phyloP scores from a whole-genome alignment of 1,140 invertebrate genomes.

The Psix sp. region DNA sequence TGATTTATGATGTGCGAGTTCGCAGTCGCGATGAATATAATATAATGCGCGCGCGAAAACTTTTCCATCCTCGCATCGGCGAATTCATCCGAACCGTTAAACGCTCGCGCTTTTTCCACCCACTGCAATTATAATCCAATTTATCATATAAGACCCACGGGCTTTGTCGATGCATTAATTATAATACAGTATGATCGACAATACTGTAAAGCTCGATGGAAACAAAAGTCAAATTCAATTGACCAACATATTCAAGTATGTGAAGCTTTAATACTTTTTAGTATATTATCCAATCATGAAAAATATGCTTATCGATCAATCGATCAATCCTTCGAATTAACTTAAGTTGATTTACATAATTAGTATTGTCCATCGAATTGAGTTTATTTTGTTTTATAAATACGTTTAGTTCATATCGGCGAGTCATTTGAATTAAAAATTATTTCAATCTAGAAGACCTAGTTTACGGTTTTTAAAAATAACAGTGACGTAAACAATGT shows the following conservation, averaged over 20 bases:
- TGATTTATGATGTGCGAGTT: conserved; percentile 61
- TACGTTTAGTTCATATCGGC: conserved; percentile 8
- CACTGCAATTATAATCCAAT: conserved; percentile 43
- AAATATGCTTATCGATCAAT: too few species aligned
- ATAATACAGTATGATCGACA: conserved; percentile 1
- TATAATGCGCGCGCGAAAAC: conserved; percentile 43
- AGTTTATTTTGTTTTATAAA: too few species aligned
- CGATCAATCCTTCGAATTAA: too few species aligned
- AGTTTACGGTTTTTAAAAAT: conserved; percentile 41
- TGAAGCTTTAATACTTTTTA: too few species aligned
- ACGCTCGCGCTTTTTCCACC: conserved; percentile 22
- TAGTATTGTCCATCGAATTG: too few species aligned
- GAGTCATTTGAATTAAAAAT: conserved; percentile 22
- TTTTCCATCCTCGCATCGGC: conserved; percentile 50
- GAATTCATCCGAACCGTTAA: conserved; percentile 41
- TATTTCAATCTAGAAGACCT: conserved; percentile 28
- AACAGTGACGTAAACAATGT: conserved; percentile 15
- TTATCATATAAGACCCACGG: conserved; percentile 24
- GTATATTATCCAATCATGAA: too few species aligned
- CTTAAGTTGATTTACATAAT: too few species aligned
- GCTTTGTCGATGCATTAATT: conserved; percentile 34
- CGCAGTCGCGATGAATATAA: conserved; percentile 55
- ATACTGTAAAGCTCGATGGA: conserved; percentile 65
- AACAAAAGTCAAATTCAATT: conserved; percentile 63
- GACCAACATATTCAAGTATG: too few species aligned